phyloP scores from a whole-genome alignment of 2,888 invertebrate species.

The Drosophila meridionalis region DNA sequence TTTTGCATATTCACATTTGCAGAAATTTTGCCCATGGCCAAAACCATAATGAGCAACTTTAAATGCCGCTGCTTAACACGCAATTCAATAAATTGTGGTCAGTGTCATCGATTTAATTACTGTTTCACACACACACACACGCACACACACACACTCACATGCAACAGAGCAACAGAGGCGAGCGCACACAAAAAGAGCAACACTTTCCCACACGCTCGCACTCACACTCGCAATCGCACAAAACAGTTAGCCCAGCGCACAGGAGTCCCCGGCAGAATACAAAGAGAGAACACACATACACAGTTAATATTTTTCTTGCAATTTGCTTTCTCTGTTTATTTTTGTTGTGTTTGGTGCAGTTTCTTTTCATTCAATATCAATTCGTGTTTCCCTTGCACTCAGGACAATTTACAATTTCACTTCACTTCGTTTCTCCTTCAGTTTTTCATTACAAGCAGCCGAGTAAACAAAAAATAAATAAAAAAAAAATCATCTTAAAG shows the following conservation, averaged over 20 bases:
- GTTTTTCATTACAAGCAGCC: slow-evolving; percentile 33
- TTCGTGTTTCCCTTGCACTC: slow-evolving; percentile 38
- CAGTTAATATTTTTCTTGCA: slow-evolving; percentile 22
- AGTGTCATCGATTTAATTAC: slow-evolving; percentile 58
- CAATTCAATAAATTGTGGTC: slow-evolving; percentile 72
- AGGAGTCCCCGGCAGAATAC: background rate
- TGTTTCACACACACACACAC: slow-evolving; percentile 12
- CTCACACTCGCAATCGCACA: background rate
- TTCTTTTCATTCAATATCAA: slow-evolving; percentile 59
- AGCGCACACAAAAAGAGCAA: slow-evolving; percentile 4
- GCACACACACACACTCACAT: background rate
- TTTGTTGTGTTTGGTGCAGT: slow-evolving; percentile 44
- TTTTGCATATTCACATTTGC: slow-evolving; percentile 12
- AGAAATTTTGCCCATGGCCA: slow-evolving; percentile 5
- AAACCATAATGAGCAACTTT: slow-evolving; percentile 41
- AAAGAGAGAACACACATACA: background rate
- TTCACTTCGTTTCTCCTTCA: slow-evolving; percentile 31
- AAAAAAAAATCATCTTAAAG: slow-evolving; percentile 34
- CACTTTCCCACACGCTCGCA: background rate
- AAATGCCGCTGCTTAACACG: slow-evolving; percentile 52
- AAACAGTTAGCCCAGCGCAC: slow-evolving; percentile 2
- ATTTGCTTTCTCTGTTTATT: slow-evolving; percentile 39
- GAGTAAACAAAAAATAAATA: slow-evolving; percentile 34
- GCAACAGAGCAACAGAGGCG: background rate
- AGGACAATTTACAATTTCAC: slow-evolving; percentile 52